phyloP scores from a whole-genome alignment of 2,113 vertebrate species.

The Anhinga rufa region DNA sequence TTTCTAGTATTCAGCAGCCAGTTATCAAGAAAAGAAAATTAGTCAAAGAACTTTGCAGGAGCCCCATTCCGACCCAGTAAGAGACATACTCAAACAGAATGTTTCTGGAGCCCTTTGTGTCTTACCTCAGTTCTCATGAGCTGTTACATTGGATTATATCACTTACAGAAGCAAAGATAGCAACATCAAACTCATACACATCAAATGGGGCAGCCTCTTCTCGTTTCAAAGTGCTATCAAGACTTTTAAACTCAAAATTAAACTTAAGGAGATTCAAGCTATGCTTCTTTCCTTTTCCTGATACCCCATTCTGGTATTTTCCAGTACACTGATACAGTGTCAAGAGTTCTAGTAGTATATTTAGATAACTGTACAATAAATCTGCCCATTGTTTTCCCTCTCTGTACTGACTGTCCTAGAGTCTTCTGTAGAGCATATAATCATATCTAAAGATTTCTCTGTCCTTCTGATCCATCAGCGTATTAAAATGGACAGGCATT shows the following conservation, averaged over 20 bases:
- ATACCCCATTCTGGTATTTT: neutral
- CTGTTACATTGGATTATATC: neutral
- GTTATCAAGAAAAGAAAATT: neutral
- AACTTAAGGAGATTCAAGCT: neutral
- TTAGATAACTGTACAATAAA: neutral
- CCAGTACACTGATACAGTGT: neutral
- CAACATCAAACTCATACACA: neutral
- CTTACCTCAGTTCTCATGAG: neutral
- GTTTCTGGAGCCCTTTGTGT: neutral
- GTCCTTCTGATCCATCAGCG: neutral
- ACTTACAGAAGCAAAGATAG: neutral
- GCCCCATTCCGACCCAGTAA: neutral
- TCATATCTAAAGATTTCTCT: neutral
- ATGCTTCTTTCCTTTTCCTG: neutral
- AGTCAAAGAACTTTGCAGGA: neutral
- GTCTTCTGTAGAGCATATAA: neutral
- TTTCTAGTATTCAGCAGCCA: neutral
- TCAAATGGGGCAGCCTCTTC: neutral
- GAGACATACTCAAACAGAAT: neutral
- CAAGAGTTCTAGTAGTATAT: neutral
- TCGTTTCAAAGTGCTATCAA: neutral
- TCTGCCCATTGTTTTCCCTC: neutral
- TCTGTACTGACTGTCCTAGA: neutral
- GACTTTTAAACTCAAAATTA: neutral
- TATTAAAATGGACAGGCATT: neutral